phyloP scores from a whole-genome alignment of 30 jellyfish, hydroid and myxozoan species.

The Morbakka virulenta region DNA sequence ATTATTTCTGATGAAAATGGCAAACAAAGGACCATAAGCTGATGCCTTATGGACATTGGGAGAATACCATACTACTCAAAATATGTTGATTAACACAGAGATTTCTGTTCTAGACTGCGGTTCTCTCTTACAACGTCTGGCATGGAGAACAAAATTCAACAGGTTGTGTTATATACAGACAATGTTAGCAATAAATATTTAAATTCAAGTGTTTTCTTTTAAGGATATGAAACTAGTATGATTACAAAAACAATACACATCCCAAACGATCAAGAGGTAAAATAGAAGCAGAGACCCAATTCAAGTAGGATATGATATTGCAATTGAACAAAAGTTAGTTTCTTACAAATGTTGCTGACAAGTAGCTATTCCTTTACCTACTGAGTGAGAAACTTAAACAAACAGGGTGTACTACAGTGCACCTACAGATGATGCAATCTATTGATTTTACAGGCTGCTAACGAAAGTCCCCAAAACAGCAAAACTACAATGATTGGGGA shows the following conservation, averaged over 20 bases:
- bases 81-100: not conserved
- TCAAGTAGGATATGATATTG: slow-evolving; percentile 26
- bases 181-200: too few relatives aligned
- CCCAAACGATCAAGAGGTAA: too few relatives aligned
- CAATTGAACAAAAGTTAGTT: slow-evolving; percentile 25
- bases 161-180: too few relatives aligned
- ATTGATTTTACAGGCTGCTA: slow-evolving; percentile 31
- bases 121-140: slow-evolving; percentile 14
- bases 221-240: too few relatives aligned
- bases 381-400: not conserved
- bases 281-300: too few relatives aligned
- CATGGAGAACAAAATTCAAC: slow-evolving; percentile 26
- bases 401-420: slow-evolving; percentile 6
- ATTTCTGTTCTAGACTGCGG: slow-evolving; percentile 44
- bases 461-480: not conserved
- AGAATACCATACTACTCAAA: too few relatives aligned
- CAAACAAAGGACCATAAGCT: slow-evolving; percentile 20
- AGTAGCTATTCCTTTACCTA: slow-evolving; percentile 23
- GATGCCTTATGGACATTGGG: slow-evolving; percentile 8
- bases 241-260: too few relatives aligned
- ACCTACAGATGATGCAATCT: slow-evolving; percentile 50
- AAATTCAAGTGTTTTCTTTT: too few relatives aligned
- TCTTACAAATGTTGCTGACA: slow-evolving; percentile 19
- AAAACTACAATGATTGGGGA: slow-evolving; percentile 43
- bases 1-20: slow-evolving; percentile 1